Evolutionary conservation across 2,888 invertebrate genomes (phyloP), one percentile per base, ranked within the genome.

Genomic region (Phytoseiulus persimilis): DNA sequence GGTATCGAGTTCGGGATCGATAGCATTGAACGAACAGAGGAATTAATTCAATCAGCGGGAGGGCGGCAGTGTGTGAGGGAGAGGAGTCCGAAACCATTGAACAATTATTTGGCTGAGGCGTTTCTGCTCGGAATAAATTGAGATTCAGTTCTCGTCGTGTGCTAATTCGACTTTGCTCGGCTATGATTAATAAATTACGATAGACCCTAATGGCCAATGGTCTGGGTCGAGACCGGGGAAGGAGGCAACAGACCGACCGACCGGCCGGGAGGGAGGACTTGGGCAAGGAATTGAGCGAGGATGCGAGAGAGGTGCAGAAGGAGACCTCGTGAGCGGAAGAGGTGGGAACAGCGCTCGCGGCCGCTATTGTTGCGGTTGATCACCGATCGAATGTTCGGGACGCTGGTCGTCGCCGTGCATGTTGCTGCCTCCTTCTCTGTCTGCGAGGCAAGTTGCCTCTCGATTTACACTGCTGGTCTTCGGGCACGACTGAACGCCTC

Each of bases 1-100:
- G n/a, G n/a, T n/a, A n/a, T n/a, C n/a, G n/a, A n/a, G n/a, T n/a
- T n/a, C n/a, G n/a, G 39, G 39, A 3, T 39, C 65, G 65, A 65
- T 28, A 18, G 65, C 65, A 65, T 28, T 65, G 14, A 28, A 65
- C 18, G 65, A 65, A 65, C 9, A 65, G 65, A 28, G 65, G 65
- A 65, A 65, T 65, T 65, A 65, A 65, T 65, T 65, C 65, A 65
- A 65, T 65, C 65, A 65, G 65, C 65, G 65, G 65, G 65, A 65
- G 65, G 65, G 65, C 65, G 65, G 65, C 23, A 65, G 65, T 9
- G 9, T 23, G 28, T 6, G 28, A 65, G 65, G 18, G 28, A 28
- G 28, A 3, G 28, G 18, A 18, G 18, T 65, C 65, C 23, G 18
- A 65, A 23, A 65, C 18, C 65, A 65, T 65, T 65, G 18, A 65